Conservation (phyloP, 2,113 vertebrate species). For the Rhipidura dahli region DNA sequence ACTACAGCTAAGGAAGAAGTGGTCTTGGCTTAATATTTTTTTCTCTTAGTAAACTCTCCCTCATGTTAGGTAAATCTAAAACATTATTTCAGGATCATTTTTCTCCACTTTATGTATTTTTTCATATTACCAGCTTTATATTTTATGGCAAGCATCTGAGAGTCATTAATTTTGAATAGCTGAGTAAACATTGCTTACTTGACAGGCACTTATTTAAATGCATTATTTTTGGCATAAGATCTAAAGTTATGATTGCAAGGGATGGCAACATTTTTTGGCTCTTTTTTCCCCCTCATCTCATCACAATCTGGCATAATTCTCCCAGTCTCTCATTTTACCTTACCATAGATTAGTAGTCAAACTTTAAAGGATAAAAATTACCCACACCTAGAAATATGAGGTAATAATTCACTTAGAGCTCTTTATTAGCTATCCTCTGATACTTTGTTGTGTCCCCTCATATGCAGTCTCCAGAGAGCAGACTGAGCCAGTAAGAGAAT, state of each 20-base stretch:
- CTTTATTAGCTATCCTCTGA: not conserved
- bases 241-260: not conserved
- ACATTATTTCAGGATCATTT: not conserved
- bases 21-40: not conserved
- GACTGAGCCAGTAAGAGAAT: not conserved
- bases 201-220: slow-evolving; percentile 23
- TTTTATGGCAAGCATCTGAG: not conserved
- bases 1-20: not conserved
- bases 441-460: not conserved
- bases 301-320: not conserved
- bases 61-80: not conserved
- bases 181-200: slow-evolving; percentile 32
- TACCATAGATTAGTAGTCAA: not conserved
- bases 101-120: not conserved
- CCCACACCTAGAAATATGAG: not conserved
- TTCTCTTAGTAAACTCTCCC: not conserved
- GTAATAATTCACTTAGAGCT: not conserved
- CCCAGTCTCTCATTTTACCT: not conserved
- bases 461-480: not conserved
- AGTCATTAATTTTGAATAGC: slow-evolving; percentile 19
- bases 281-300: not conserved
- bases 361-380: not conserved
- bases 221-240: slow-evolving; percentile 30
- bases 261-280: not conserved
- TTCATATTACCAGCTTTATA: not conserved